Conservation (phyloP, 2,113 vertebrate species). For the Proterorhinus semilunaris region DNA sequence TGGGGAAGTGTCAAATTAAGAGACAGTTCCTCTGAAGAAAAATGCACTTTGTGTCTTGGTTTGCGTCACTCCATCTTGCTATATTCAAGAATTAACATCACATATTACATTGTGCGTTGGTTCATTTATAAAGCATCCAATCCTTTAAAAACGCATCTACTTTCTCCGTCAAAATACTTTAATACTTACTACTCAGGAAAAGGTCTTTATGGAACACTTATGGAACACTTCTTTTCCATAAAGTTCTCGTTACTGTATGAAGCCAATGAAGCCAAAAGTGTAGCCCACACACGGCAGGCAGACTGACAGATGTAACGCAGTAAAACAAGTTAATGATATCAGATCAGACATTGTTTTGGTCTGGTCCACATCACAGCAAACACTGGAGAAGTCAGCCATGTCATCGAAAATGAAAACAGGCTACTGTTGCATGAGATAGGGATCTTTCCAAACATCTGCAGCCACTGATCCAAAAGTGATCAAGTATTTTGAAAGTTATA, state of each 20-base stretch:
- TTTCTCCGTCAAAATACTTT: too few relatives aligned
- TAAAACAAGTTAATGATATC: neutral
- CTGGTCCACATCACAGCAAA: constrained; percentile 52
- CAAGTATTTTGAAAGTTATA: constrained; percentile 2
- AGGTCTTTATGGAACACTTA: too few relatives aligned
- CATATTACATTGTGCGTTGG: neutral
- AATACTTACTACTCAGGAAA: too few relatives aligned
- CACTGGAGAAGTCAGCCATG: constrained; percentile 46
- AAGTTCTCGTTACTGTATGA: neutral
- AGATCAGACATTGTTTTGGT: constrained; percentile 60
- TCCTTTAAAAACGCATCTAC: neutral
- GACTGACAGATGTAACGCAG: neutral
- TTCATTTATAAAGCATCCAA: neutral
- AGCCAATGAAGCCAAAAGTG: neutral
- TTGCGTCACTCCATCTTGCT: constrained; percentile 25
- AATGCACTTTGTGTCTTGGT: constrained; percentile 14
- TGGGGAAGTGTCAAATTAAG: constrained; percentile 60
- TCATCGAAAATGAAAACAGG: constrained; percentile 44
- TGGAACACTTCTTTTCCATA: neutral
- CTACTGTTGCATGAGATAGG: constrained; percentile 32
- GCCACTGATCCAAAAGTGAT: constrained; percentile 3
- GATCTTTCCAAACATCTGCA: constrained; percentile 44
- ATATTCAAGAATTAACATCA: neutral
- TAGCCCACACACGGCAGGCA: neutral
- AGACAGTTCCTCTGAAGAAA: constrained; percentile 33